These are phyloP conservation scores for Cynaeus angustus DNA, from an alignment of 2,888 invertebrate species.

Conservation along the genomic window DNA sequence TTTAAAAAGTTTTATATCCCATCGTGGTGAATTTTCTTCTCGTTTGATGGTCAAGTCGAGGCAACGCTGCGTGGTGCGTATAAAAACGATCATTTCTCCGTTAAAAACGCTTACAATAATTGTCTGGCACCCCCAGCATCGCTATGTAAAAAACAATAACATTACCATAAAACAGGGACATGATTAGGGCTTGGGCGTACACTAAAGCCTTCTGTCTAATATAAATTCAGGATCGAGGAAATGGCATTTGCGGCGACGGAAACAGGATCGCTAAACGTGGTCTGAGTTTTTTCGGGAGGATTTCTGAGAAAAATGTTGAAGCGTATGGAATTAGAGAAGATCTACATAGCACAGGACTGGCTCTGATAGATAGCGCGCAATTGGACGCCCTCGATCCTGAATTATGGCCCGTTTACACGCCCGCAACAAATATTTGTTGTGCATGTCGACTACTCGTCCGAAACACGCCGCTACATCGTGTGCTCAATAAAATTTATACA, in stretches of 20 bases:
- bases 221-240: slow-evolving; percentile 52
- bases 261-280: slow-evolving; percentile 53
- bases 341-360: slow-evolving; percentile 61
- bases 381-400: slow-evolving; percentile 64
- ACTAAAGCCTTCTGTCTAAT: slow-evolving; percentile 49
- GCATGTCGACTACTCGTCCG: background rate
- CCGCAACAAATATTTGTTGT: slow-evolving; percentile 62
- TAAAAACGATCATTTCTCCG: slow-evolving; percentile 10
- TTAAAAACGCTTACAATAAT: slow-evolving; percentile 39
- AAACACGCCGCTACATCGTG: background rate
- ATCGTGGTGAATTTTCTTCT: slow-evolving; percentile 5
- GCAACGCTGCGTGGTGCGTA: background rate
- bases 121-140: slow-evolving; percentile 19
- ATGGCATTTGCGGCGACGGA: slow-evolving; percentile 52
- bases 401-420: slow-evolving; percentile 64
- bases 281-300: slow-evolving; percentile 40
- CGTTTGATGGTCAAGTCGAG: background rate
- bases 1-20: slow-evolving; percentile 12
- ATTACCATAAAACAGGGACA: slow-evolving; percentile 50
- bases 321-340: slow-evolving; percentile 58
- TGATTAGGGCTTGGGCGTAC: slow-evolving; percentile 46
- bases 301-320: slow-evolving; percentile 53
- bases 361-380: slow-evolving; percentile 65
- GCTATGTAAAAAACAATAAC: slow-evolving; percentile 46
- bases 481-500: slow-evolving; percentile 27